Percentiles rank a stretch among this genome's conserved stretches.
phyloP scores from a whole-genome alignment of 2,797 vertebrate species.

The Silurus lanzhouensis region DNA sequence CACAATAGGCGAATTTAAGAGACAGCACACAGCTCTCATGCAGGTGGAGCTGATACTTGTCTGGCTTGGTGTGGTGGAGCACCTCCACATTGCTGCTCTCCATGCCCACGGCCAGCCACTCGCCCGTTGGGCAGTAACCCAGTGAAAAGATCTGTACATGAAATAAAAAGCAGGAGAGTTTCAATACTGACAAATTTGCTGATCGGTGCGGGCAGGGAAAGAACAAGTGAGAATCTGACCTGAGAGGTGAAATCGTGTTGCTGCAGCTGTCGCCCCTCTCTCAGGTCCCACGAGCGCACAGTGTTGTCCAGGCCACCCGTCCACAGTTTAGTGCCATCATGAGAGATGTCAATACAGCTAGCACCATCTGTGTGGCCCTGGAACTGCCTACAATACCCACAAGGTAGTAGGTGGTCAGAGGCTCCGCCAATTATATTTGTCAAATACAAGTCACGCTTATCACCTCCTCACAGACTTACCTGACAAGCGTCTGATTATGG shows the following conservation, averaged over 20 bases:
- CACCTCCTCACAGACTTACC: slow-evolving; percentile 70
- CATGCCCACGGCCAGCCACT: slow-evolving; percentile 96
- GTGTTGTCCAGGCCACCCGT: slow-evolving; percentile 97
- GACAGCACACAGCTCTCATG: slow-evolving; percentile 97
- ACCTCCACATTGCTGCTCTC: slow-evolving; percentile 98
- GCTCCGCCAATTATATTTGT: not conserved
- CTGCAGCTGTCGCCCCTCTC: slow-evolving; percentile 95
- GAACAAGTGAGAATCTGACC: slow-evolving; percentile 67
- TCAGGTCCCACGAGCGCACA: slow-evolving; percentile 94
- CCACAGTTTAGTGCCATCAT: slow-evolving; percentile 96
- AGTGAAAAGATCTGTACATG: slow-evolving; percentile 87
- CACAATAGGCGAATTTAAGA: slow-evolving; percentile 95
- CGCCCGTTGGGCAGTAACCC: slow-evolving; percentile 94
- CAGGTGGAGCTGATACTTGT: slow-evolving; percentile 97
- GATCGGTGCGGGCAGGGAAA: not conserved
- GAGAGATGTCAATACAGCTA: slow-evolving; percentile 98
- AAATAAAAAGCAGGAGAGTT: not conserved
- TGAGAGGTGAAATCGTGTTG: slow-evolving; percentile 98
- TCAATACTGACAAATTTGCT: not conserved
- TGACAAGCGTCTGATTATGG: slow-evolving; percentile 94
- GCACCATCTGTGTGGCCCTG: slow-evolving; percentile 96
- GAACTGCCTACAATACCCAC: slow-evolving; percentile 82
- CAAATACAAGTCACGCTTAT: not conserved
- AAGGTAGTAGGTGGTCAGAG: slow-evolving; percentile 5
- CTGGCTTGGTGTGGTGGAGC: slow-evolving; percentile 92